A percentile compares a stretch with the other conserved stretches of the same genome.
These are phyloP conservation scores for Vesta saturnalis DNA, from an alignment of 2,888 invertebrate species.

Conservation along the genomic window DNA sequence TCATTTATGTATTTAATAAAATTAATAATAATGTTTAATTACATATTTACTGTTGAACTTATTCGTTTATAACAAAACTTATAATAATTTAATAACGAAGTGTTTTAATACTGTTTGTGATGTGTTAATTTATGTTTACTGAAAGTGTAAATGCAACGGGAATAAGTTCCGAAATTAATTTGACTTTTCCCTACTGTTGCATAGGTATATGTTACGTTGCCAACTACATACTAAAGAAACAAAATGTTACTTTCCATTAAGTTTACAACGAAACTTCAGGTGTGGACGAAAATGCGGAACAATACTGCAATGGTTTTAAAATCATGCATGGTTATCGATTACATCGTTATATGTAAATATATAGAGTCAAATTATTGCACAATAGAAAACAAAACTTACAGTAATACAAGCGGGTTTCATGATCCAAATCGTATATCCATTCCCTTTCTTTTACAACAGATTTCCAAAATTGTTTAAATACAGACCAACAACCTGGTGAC, in stretches of 20 bases:
- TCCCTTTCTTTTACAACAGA: constrained; percentile 16
- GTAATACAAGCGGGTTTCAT: constrained; percentile 12
- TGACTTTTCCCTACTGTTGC: constrained; percentile 25
- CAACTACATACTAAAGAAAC: no score
- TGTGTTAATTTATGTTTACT: constrained; percentile 34
- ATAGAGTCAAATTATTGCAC: neutral
- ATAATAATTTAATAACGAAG: no score
- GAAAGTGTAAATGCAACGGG: constrained; percentile 21
- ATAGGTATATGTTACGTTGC: constrained; percentile 15
- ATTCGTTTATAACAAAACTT: no score
- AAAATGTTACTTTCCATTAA: neutral
- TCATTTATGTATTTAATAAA: no score
- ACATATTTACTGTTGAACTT: no score
- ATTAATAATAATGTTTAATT: no score
- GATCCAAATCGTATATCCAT: constrained; percentile 6
- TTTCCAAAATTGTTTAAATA: constrained; percentile 14
- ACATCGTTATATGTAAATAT: neutral
- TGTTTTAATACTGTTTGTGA: constrained; percentile 30
- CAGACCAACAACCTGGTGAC: neutral
- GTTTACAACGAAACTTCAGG: neutral
- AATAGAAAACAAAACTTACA: constrained; percentile 13
- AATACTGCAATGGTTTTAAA: no score
- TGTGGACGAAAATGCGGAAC: no score
- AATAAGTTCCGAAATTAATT: constrained; percentile 32
- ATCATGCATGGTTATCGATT: neutral